phyloP scores from a whole-genome alignment of 2,797 vertebrate species.

The Furcifer pardalis region DNA sequence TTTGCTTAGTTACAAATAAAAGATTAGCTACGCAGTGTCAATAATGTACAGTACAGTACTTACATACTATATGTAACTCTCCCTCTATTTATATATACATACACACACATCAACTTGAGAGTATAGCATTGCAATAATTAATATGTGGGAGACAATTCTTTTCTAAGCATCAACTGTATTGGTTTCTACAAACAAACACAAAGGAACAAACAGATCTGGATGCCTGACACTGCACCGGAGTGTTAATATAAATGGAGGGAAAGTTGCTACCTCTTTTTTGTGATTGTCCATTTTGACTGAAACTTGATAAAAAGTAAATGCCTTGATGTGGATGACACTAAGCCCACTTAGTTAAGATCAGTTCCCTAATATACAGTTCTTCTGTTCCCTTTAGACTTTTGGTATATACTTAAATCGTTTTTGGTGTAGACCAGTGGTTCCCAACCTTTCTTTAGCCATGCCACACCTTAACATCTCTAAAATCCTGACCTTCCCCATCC shows the following conservation, averaged over 20 bases:
- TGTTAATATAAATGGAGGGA: neutral
- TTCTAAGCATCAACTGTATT: neutral
- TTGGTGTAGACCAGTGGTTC: too few species aligned
- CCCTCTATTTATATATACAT: too few species aligned
- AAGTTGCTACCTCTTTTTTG: neutral
- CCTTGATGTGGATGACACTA: neutral
- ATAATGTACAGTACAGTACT: too few species aligned
- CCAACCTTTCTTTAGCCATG: too few species aligned
- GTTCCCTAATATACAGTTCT: neutral
- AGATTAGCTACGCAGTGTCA: neutral
- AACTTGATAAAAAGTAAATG: neutral
- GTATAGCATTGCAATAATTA: neutral
- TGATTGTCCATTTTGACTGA: neutral
- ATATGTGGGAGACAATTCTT: neutral
- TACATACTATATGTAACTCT: neutral
- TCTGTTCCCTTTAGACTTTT: neutral
- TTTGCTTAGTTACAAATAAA: neutral
- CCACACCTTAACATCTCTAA: too few species aligned
- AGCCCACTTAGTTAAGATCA: neutral
- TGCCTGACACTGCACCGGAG: neutral
- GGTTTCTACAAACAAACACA: neutral
- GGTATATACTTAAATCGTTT: neutral
- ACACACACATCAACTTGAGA: neutral
- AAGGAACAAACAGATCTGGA: neutral
- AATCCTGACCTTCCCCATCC: too few species aligned